Percentiles rank a stretch among this genome's conserved stretches.
Conservation (phyloP, 2,797 vertebrate genomes). For the Hippocampus kuda region DNA sequence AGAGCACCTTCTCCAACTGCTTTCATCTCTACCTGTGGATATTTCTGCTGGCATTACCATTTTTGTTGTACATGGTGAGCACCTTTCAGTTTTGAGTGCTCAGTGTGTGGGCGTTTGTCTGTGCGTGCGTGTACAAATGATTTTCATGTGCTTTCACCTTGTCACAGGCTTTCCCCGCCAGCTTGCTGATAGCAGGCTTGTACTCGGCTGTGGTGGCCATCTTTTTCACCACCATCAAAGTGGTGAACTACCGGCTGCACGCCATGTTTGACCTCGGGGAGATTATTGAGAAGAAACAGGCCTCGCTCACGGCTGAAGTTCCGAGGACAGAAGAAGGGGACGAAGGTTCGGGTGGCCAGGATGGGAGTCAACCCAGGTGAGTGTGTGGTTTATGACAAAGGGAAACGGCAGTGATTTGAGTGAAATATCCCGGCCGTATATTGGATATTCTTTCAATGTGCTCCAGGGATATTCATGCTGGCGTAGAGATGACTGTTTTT, state of each 20-base stretch:
- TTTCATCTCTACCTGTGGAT: slow-evolving; percentile 91
- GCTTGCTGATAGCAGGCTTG: slow-evolving; percentile 71
- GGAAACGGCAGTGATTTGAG: neutral
- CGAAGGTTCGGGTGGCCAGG: slow-evolving; percentile 63
- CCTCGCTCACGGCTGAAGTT: slow-evolving; percentile 67
- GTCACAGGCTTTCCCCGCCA: slow-evolving; percentile 77
- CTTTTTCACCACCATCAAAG: slow-evolving; percentile 82
- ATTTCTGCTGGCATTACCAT: slow-evolving; percentile 81
- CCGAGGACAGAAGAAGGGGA: slow-evolving; percentile 71
- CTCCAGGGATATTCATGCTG: slow-evolving; percentile 73
- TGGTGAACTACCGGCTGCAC: slow-evolving; percentile 81
- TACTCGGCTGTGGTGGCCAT: slow-evolving; percentile 81
- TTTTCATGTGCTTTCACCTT: neutral
- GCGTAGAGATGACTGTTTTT: slow-evolving; percentile 88
- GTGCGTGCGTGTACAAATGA: neutral
- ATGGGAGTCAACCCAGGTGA: slow-evolving; percentile 70
- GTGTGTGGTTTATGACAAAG: neutral
- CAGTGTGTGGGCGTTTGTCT: neutral
- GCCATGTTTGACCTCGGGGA: slow-evolving; percentile 87
- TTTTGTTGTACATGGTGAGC: slow-evolving; percentile 85
- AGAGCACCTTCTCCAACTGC: slow-evolving; percentile 88
- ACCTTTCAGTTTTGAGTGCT: neutral
- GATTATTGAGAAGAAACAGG: slow-evolving; percentile 83
- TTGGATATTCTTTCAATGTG: neutral
- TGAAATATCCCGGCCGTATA: neutral